A percentile compares a stretch with the other conserved stretches of the same genome.
These are phyloP conservation scores for Paralvinella palmiformis DNA, from an alignment of 1,140 invertebrate species.

Conservation along the genomic window DNA sequence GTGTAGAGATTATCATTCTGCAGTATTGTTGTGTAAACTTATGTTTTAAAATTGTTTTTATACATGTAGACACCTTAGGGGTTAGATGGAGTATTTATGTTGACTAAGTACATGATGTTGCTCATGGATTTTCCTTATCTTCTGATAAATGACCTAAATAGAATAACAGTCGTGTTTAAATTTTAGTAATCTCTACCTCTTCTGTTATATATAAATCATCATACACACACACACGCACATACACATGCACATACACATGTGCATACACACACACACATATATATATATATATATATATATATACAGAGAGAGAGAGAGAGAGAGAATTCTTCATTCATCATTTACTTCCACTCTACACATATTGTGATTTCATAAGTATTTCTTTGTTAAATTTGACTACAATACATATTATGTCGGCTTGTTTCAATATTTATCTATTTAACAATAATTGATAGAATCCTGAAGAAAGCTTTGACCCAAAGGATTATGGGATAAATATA, in stretches of 20 bases:
- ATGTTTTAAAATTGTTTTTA: no score
- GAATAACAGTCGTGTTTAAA: no score
- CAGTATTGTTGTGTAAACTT: no score
- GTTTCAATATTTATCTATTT: neutral
- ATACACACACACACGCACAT: neutral
- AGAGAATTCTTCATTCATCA: neutral
- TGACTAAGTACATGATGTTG: no score
- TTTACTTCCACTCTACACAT: neutral
- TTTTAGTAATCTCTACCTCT: no score
- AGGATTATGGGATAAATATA: constrained; percentile 28
- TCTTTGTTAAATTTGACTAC: neutral
- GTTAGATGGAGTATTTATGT: no score
- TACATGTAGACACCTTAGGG: no score
- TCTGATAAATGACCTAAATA: no score
- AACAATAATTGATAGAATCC: neutral
- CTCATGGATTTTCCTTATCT: no score
- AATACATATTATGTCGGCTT: neutral
- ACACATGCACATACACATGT: neutral
- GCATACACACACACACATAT: constrained; percentile 3
- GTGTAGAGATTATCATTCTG: no score
- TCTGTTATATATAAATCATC: no score
- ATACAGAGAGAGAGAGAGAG: neutral
- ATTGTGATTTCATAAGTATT: neutral
- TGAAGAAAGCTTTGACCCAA: constrained; percentile 22
- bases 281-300: neutral